Conservation (phyloP, 2,888 invertebrate genomes). For the Sycophila texana region DNA sequence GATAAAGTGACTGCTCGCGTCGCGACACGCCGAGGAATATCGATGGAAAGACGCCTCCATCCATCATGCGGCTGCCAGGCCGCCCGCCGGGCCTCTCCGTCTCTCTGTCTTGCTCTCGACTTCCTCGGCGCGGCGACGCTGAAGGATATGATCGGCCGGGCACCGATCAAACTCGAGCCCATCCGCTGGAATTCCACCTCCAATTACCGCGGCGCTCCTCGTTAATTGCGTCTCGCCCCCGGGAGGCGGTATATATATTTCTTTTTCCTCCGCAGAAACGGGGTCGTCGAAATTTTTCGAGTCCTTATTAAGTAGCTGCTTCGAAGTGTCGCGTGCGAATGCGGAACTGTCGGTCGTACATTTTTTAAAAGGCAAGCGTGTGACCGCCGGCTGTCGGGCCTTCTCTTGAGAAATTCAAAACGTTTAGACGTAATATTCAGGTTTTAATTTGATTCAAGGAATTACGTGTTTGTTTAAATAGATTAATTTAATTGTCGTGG, state of each 20-base stretch:
- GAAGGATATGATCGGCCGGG: slow-evolving; percentile 20
- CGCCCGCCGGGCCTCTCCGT: not conserved
- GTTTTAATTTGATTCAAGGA: no score
- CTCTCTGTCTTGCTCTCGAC: slow-evolving; percentile 3
- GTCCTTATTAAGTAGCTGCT: not conserved
- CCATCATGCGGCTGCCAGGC: slow-evolving; percentile 62
- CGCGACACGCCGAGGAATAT: slow-evolving; percentile 66
- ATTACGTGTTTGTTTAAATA: no score
- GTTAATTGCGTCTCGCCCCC: slow-evolving; percentile 26
- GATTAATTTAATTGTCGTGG: no score
- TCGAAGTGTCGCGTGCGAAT: not conserved
- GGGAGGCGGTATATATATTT: not conserved
- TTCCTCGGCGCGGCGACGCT: slow-evolving; percentile 10
- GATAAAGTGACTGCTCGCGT: slow-evolving; percentile 66
- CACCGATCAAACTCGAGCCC: not conserved
- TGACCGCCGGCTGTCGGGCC: no score
- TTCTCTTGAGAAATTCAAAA: no score
- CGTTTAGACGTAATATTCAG: no score
- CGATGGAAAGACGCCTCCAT: slow-evolving; percentile 64
- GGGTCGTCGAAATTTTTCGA: not conserved
- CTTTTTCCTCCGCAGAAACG: not conserved
- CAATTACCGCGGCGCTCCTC: slow-evolving; percentile 34
- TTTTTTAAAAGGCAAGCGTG: no score
- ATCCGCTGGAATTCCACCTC: slow-evolving; percentile 14
- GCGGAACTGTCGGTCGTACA: no score